A percentile compares a stretch with the other conserved stretches of the same genome.
phyloP scores from a whole-genome alignment of 1,140 invertebrate species.

The Lepidurus apus region DNA sequence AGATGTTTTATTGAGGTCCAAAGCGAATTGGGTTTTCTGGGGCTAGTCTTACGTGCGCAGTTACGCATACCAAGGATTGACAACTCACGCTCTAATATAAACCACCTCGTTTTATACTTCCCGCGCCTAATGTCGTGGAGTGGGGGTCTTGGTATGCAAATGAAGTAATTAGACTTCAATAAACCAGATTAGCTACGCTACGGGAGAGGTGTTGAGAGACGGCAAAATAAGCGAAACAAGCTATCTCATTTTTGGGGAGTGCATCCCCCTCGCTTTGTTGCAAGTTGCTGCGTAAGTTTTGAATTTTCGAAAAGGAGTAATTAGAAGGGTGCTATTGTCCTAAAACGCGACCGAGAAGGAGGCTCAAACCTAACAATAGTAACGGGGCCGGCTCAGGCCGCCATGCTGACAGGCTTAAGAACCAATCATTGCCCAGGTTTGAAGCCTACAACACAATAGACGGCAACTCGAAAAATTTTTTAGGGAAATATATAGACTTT shows the following conservation, averaged over 20 bases:
- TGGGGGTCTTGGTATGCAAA: conserved; percentile 4
- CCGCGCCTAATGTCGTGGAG: not conserved
- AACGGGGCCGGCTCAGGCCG: not conserved
- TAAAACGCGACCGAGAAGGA: not conserved
- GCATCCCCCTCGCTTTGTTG: not conserved
- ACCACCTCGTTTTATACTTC: conserved; percentile 19
- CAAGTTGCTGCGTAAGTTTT: not conserved
- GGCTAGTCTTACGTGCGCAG: not conserved
- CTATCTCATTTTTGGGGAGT: not conserved
- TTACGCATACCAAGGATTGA: conserved; percentile 13
- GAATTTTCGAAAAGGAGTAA: not conserved
- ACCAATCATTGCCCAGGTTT: conserved; percentile 11
- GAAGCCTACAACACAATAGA: not conserved
- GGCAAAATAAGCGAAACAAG: conserved; percentile 5
- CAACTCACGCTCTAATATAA: conserved; percentile 22
- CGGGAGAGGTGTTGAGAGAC: conserved; percentile 1
- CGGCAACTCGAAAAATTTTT: too few relatives aligned
- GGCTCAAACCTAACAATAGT: not conserved
- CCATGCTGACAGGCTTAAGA: conserved; percentile 12
- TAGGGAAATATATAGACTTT: too few relatives aligned
- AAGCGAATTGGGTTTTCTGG: not conserved
- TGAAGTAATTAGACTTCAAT: conserved; percentile 22
- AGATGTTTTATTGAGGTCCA: conserved; percentile 15
- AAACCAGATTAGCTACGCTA: conserved; percentile 13
- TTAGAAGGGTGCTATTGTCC: conserved; percentile 4